Base-by-base conservation (phyloP, 2,888 invertebrate species). In the Melangyna quadrimaculata region DNA sequence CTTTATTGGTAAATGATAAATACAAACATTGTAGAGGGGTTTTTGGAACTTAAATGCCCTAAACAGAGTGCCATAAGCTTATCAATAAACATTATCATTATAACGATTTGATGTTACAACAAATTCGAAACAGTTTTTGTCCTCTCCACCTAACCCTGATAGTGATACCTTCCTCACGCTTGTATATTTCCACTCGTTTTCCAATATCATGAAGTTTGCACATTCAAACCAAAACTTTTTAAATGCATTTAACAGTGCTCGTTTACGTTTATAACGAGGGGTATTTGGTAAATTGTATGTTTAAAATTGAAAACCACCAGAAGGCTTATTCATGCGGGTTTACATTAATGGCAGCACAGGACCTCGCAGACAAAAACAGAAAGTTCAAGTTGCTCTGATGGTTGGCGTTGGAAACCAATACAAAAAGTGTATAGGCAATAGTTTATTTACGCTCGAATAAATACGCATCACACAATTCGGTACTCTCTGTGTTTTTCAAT, bases 391-490 rank as follows among this genome's bases (percentile, higher is more conserved):
- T 45, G 22, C 19, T 19, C n/a, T n/a, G n/a, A n/a, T n/a, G n/a
- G n/a, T n/a, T n/a, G n/a, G n/a, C n/a, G 55, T 51, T 75, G n/a
- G 40, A 75, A 75, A 65, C 59, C 77, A 72, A 72, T 72, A 77
- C 71, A 71, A 77, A 78, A 61, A 53, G 74, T 75, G 43, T 59
- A 19, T 9, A 27, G 40, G 45, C 45, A n/a, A 32, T 70, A 57
- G 69, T 69, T 63, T 73, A 83, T 84, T 84, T 74, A 75, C 78
- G 37, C 65, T 70, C 63, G 59, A 69, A 55, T 40, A 72, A 82
- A 72, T 55, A 70, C 63, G 9, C 24, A 63, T 43, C 24, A 29
- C 61, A 40, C n/a, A n/a, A n/a, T n/a, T n/a, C n/a, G n/a, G n/a
- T n/a, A n/a, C 12, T 43, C 53, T 48, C 24, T 12, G 19, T 10